Evolutionary conservation across 2,888 invertebrate genomes (phyloP), one percentile per base, ranked within the genome.

Genomic region (Glaucopsyche alexis): DNA sequence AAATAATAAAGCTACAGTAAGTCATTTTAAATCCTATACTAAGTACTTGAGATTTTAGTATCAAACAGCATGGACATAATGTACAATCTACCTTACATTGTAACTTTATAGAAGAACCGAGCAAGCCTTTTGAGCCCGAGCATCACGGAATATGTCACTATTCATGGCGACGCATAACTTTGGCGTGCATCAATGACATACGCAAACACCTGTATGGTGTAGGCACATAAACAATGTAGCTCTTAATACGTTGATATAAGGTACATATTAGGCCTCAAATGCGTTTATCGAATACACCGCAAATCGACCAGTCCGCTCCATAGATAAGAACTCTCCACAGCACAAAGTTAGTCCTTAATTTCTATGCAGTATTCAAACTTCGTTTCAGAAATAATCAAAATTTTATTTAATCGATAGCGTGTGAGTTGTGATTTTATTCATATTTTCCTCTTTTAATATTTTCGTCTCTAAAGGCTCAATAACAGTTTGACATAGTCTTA

Each of bases 291-390:
- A 73, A 55, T n/a, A 69, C 73, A 71, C 77, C 72, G 80, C 79
- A 80, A 69, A 69, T 29, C 47, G 42, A 80, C 75, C 81, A 83
- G 83, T 84, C 85, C 83, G 85, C 85, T 82, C 83, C 78, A 78
- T 82, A 89, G 91, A 91, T 91, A 91, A 91, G 89, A 86, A 88
- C 88, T 88, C 86, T 85, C 88, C 90, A 89, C 90, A 90, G 82
- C 87, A 86, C 80, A 88, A 90, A 91, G 86, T 90, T 89, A 85
- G 84, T 84, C 69, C 49, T 69, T 69, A 49, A 69, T 69, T 69
- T 69, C 49, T 49, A 49, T 69, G 49, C 69, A 49, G 69, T 49
- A 69, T 69, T 69, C 69, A 49, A 69, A 69, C 49, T 69, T 49
- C 8, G 47, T 67, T 67, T 29, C 67, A 11, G 55, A 38, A 69